Evolutionary conservation across 2,888 invertebrate genomes (phyloP), one percentile per base, ranked within the genome.

Genomic region (Cerastis rubricosa): DNA sequence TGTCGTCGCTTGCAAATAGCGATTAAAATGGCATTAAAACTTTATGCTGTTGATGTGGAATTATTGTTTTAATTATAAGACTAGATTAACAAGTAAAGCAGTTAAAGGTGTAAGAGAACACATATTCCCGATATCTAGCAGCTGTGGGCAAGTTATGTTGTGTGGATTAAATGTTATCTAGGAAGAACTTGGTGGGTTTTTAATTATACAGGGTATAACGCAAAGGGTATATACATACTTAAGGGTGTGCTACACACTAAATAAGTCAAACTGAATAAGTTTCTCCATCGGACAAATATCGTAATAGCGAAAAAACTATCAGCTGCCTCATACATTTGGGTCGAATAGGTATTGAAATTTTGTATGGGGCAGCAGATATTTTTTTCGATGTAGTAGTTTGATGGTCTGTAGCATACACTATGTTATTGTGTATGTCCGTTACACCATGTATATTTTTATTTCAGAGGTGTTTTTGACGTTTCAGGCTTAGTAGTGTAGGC

Each of bases 1-100:
- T 4, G 67, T 51, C 29, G 67, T 22, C 63, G 29, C 49, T 47
- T 71, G n/a, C 12, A 35, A 81, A 67, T 64, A 71, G 57, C 9
- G 29, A 59, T 59, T 59, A 49, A 71, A 81, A 35, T 40, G 35
- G 17, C 45, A 51, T 76, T 68, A 51, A 76, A 71, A 51, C 2
- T 47, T 68, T 57, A 63, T 59, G 29, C 45, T 71, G 61, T 14
- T 70, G 6, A 57, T 72, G 57, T 68, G 64, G 65, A 76, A 71
- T 66, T 63, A 65, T 78, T 71, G 64, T 49, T 49, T 78, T 64
- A 35, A 51, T 47, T 57, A 43, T 65, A n/a, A 71, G 49, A 49
- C 49, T 25, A 14, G 51, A 63, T 25, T 51, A 45, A 61, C 43
- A 49, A 47, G 54, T 51, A 47, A 67, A 63, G 35, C 35, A n/a